Percentiles rank a stretch among this genome's conserved stretches.
Conservation (phyloP, 2,888 invertebrate species). For the Petrophora chlorosata region DNA sequence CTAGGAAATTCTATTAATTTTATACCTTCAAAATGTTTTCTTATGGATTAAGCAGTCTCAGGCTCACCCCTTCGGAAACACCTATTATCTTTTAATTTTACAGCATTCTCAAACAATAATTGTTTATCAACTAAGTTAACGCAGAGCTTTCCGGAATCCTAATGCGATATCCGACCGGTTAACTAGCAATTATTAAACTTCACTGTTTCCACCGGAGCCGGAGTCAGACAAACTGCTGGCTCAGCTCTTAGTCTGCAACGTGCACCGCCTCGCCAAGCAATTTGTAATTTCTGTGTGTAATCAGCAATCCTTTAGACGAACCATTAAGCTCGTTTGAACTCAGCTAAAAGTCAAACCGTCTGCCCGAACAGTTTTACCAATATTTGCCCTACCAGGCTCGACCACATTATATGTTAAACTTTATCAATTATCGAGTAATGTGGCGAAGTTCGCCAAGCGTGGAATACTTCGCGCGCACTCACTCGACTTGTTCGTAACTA, state of each 20-base stretch:
- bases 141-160: slow-evolving; percentile 7
- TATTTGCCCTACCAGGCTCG: slow-evolving; percentile 54
- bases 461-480: slow-evolving; percentile 61
- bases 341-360: slow-evolving; percentile 43
- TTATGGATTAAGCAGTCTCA: no score
- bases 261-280: slow-evolving; percentile 40
- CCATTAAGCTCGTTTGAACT: slow-evolving; percentile 57
- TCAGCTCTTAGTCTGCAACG: slow-evolving; percentile 23
- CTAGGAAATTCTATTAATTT: no score
- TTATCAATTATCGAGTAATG: slow-evolving; percentile 79
- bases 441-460: slow-evolving; percentile 57
- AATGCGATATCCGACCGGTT: slow-evolving; percentile 19
- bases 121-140: slow-evolving; percentile 9
- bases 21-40: no score
- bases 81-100: no score
- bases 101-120: slow-evolving; percentile 3
- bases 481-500: slow-evolving; percentile 49
- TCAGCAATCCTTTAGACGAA: slow-evolving; percentile 56
- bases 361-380: slow-evolving; percentile 64
- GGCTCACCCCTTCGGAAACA: no score
- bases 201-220: slow-evolving; percentile 18
- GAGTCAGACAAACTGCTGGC: slow-evolving; percentile 28
- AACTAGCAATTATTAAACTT: slow-evolving; percentile 27
- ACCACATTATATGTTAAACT: slow-evolving; percentile 61
- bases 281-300: slow-evolving; percentile 58